Percentiles rank a stretch among this genome's conserved stretches.
Conservation (phyloP, 1,140 invertebrate species). For the Cydia pomonella region DNA sequence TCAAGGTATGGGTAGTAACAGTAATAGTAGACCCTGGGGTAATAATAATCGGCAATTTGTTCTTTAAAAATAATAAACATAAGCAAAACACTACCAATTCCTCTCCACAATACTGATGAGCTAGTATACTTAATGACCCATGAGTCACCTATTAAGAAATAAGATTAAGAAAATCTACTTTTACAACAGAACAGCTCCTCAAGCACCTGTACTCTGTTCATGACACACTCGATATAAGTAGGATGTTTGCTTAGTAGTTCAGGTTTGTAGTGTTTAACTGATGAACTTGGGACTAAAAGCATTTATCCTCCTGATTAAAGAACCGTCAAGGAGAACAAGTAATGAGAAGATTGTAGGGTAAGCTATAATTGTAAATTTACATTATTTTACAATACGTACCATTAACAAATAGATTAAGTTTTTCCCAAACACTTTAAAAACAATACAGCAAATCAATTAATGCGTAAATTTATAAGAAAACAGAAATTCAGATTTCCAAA, state of each 20-base stretch:
- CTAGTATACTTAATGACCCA: background rate
- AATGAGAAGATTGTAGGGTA: background rate
- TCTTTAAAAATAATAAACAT: too few species aligned
- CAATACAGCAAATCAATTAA: background rate
- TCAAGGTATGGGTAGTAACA: too few species aligned
- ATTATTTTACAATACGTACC: slow-evolving; percentile 1
- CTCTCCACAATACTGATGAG: background rate
- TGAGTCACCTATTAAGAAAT: slow-evolving; percentile 24
- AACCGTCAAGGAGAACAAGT: slow-evolving; percentile 27
- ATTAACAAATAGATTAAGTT: background rate
- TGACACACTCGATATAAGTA: background rate
- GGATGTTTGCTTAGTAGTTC: background rate
- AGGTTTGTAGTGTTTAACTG: background rate
- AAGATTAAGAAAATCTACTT: background rate
- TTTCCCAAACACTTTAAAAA: background rate
- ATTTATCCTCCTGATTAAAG: slow-evolving; percentile 14
- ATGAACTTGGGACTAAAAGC: slow-evolving; percentile 11
- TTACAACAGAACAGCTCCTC: background rate
- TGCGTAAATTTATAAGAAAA: slow-evolving; percentile 11
- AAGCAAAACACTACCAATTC: background rate
- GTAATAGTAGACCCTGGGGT: too few species aligned
- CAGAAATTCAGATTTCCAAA: slow-evolving; percentile 4
- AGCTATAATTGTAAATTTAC: background rate
- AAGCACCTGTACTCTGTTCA: background rate
- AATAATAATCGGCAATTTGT: too few species aligned